Conservation (phyloP, 2,888 invertebrate genomes). For the Ectemnius lituratus region DNA sequence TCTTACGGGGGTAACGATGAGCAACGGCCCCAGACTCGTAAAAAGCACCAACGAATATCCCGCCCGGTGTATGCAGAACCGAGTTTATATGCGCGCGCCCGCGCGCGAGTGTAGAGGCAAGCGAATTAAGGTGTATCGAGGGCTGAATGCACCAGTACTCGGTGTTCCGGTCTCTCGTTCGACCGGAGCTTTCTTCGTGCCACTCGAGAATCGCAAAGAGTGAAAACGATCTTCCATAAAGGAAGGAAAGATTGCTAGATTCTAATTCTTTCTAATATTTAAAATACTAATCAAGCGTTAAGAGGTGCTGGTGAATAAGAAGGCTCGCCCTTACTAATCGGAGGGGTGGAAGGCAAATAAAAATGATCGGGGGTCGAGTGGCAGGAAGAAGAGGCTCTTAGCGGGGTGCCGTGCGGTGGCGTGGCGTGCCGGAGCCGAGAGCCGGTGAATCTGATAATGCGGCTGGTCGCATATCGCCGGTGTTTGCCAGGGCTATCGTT, state of each 20-base stretch:
- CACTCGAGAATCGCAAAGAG: too few species aligned
- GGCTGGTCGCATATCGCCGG: conserved; percentile 47
- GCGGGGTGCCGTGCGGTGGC: conserved; percentile 60
- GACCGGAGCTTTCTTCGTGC: too few species aligned
- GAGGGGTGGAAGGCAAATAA: too few species aligned
- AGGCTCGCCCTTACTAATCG: too few species aligned
- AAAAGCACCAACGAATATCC: conserved; percentile 75
- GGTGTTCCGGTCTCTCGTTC: too few species aligned
- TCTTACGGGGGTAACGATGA: conserved; percentile 62
- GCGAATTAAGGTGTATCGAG: conserved; percentile 32
- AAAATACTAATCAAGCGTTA: too few species aligned
- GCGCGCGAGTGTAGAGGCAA: background rate
- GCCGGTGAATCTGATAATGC: conserved; percentile 64
- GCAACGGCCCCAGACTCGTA: conserved; percentile 71
- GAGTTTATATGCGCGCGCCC: conserved; percentile 40
- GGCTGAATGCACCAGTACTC: background rate
- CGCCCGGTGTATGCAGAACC: conserved; percentile 42
- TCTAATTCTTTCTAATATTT: too few species aligned
- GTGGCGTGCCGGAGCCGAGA: too few species aligned
- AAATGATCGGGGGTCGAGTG: too few species aligned
- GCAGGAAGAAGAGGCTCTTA: conserved; percentile 44
- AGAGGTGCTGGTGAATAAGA: too few species aligned
- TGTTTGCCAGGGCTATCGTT: conserved; percentile 45
- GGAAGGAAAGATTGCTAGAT: too few species aligned
- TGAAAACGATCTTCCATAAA: too few species aligned